phyloP scores from a whole-genome alignment of 2,888 invertebrate species.

The Nomada flava region DNA sequence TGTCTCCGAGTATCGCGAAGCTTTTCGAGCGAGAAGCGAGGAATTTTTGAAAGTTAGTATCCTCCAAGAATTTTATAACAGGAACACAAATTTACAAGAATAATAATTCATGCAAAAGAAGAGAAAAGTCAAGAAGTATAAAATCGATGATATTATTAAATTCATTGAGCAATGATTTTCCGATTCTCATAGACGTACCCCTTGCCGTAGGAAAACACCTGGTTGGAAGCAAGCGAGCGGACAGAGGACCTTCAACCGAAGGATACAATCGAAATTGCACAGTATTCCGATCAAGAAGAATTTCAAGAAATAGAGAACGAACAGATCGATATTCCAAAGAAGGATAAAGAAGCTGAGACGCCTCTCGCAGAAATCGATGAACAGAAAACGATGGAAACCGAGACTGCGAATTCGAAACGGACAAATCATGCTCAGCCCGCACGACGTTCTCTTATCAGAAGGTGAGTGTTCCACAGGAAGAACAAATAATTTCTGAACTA shows the following conservation, averaged over 20 bases:
- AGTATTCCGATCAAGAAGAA: conserved; percentile 33
- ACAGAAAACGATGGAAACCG: conserved; percentile 72
- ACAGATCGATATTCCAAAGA: conserved; percentile 33
- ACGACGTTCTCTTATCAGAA: conserved; percentile 72
- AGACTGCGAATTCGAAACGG: conserved; percentile 63
- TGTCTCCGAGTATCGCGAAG: conserved; percentile 78
- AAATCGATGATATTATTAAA: neutral
- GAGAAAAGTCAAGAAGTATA: neutral
- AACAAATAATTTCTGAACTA: neutral
- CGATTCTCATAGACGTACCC: conserved; percentile 48
- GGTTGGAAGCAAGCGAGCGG: conserved; percentile 41
- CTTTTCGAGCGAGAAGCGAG: conserved; percentile 77
- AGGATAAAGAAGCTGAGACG: conserved; percentile 21
- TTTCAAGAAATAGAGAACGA: conserved; percentile 26
- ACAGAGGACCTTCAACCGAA: conserved; percentile 48
- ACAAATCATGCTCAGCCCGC: conserved; percentile 43
- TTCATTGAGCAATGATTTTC: conserved; percentile 38
- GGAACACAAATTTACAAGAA: neutral
- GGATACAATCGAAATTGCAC: conserved; percentile 38
- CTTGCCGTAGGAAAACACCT: conserved; percentile 66
- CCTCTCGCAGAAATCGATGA: conserved; percentile 36
- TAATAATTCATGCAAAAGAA: neutral
- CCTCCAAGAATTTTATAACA: neutral
- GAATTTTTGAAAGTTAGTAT: conserved; percentile 71
- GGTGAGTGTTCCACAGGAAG: conserved; percentile 62